These are phyloP conservation scores for Pyrrhosoma nymphula DNA, from an alignment of 2,888 invertebrate species.

Conservation along the genomic window DNA sequence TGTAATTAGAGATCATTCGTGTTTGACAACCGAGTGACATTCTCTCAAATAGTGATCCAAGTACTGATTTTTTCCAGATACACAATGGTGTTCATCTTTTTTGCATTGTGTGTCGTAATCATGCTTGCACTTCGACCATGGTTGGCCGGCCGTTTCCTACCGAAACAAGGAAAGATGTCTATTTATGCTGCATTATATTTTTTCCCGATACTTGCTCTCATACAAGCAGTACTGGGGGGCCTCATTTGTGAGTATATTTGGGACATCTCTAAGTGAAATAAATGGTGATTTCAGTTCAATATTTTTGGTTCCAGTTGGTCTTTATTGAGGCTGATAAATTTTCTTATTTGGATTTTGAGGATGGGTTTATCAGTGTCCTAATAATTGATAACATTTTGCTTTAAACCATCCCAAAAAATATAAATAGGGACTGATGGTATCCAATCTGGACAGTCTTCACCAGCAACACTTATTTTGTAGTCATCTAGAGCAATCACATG, in stretches of 20 bases:
- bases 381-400: too few species aligned
- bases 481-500: too few species aligned
- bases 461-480: too few species aligned
- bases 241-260: slow-evolving; percentile 88
- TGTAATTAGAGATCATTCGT: slow-evolving; percentile 77
- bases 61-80: slow-evolving; percentile 82
- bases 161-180: slow-evolving; percentile 86
- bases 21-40: too few species aligned
- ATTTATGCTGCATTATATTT: slow-evolving; percentile 97
- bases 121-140: slow-evolving; percentile 90
- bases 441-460: too few species aligned
- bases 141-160: slow-evolving; percentile 84
- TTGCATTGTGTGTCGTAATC: slow-evolving; percentile 88
- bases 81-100: slow-evolving; percentile 94
- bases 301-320: neutral
- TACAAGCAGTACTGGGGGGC: slow-evolving; percentile 94
- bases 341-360: neutral
- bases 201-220: slow-evolving; percentile 90
- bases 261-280: neutral
- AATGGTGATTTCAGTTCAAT: neutral
- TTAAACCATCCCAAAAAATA: too few species aligned
- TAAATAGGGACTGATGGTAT: too few species aligned
- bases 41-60: neutral
- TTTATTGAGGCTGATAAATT: neutral
- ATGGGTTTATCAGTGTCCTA: neutral